Evolutionary conservation across 2,888 invertebrate genomes (phyloP).

Genomic region (Mechanitis mazaeus): DNA sequence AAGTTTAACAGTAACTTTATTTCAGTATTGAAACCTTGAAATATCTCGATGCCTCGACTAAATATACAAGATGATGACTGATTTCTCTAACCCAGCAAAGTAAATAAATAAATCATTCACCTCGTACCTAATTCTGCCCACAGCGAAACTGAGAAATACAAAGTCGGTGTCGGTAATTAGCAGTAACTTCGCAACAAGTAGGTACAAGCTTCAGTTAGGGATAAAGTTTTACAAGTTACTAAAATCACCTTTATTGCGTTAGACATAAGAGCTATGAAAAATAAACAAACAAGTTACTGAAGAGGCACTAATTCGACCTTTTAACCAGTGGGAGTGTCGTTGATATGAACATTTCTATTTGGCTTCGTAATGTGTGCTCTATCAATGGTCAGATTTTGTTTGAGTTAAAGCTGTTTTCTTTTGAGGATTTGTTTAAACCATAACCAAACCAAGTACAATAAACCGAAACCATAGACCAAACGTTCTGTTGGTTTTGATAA

Average conservation of each 20-base stretch:
- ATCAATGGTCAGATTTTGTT: no score
- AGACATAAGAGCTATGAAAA: constrained; percentile 16
- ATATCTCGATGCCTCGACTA: no score
- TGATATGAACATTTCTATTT: constrained; percentile 17
- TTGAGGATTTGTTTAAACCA: no score
- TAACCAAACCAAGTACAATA: no score
- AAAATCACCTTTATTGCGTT: constrained; percentile 12
- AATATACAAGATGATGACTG: constrained; percentile 12
- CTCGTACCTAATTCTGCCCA: constrained; percentile 35
- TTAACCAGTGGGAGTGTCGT: constrained; percentile 22
- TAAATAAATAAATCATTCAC: constrained; percentile 36
- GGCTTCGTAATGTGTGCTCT: not conserved
- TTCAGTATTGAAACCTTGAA: no score
- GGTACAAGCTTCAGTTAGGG: constrained; percentile 24
- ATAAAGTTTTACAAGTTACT: constrained; percentile 17
- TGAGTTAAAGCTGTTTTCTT: no score
- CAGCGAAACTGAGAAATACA: constrained; percentile 39
- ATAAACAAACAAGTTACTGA: constrained; percentile 13
- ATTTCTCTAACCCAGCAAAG: constrained; percentile 19
- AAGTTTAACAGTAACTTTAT: no score
- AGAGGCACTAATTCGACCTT: constrained; percentile 29
- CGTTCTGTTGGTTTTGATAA: no score
- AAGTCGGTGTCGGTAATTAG: constrained; percentile 41
- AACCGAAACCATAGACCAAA: no score
- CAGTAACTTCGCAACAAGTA: constrained; percentile 40